Base-by-base conservation (phyloP, 2,797 vertebrate species). In the Simalia tracyae region DNA sequence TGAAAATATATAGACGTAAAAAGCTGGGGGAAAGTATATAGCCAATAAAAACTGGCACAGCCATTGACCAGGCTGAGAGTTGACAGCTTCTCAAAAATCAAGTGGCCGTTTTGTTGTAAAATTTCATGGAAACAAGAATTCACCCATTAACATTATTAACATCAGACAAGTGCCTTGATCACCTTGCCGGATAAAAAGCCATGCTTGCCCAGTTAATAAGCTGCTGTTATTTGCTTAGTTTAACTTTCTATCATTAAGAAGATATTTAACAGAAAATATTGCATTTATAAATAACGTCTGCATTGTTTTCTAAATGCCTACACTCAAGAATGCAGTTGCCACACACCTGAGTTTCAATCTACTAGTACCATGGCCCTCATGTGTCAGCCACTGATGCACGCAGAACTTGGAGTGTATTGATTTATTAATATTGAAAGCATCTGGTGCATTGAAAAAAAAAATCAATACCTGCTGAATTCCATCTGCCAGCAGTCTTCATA, bases 101-200 rank as follows among this genome's bases (percentile, higher is more conserved):
- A 60, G 3, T 3, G 84, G 26, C 56, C 46, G 26, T 64, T 88
- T 84, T 84, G 92, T 11, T 26, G 76, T 28, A 87, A 93, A 94
- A 87, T 60, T 11, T 66, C 90, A 28, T 66, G 86, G 86, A 84
- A 85, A 17, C 9, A 92, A 93, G 91, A 84, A 89, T 91, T 64
- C 12, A 76, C 12, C 22, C 31, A 85, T 92, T 91, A 93, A 66
- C 46, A 87, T 91, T n/a, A 92, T 68, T 94, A 91, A 93, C 64
- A 90, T 95, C 91, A 93, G 90, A 95, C 84, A 95, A 93, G 92
- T 88, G 57, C 93, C 9, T 76, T 95, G 61, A 93, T 96, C 92
- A 92, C 15, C 93, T 17, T 63, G 17, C 89, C 94, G 86, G 50
- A 63, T 84, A 94, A 89, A 90, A 60, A 56, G 19, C 72, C 5